phyloP scores from a whole-genome alignment of 1,140 invertebrate genomes.

The Notospermus geniculatus region DNA sequence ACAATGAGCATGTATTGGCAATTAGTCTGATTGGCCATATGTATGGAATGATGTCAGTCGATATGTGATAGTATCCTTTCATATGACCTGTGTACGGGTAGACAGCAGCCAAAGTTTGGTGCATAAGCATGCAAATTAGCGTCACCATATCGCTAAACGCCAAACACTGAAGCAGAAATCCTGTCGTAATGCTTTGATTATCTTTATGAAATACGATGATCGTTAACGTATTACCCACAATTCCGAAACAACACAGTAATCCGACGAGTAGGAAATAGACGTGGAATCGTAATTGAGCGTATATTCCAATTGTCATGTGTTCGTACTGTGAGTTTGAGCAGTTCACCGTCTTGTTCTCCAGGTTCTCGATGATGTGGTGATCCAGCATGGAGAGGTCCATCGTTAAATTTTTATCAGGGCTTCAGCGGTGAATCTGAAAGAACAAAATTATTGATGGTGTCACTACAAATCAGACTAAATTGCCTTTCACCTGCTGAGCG shows the following conservation, averaged over 20 bases:
- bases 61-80: not conserved
- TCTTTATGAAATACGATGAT: slow-evolving; percentile 9
- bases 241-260: not conserved
- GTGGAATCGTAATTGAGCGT: not conserved
- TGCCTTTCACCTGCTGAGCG: too few relatives aligned
- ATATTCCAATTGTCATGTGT: not conserved
- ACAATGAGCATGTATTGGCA: slow-evolving; percentile 1
- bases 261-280: not conserved
- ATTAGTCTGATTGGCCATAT: slow-evolving; percentile 3
- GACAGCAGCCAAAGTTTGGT: not conserved
- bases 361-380: too few relatives aligned
- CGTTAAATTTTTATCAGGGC: not conserved
- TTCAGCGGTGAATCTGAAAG: too few relatives aligned
- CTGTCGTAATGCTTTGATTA: not conserved
- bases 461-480: too few relatives aligned
- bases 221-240: slow-evolving; percentile 1
- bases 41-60: slow-evolving; percentile 2
- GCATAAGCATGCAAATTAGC: not conserved
- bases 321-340: too few relatives aligned
- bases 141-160: not conserved
- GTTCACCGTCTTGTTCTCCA: too few relatives aligned
- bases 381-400: too few relatives aligned
- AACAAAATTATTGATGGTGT: too few relatives aligned
- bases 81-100: not conserved
- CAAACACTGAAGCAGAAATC: not conserved